Percentiles rank a stretch among this genome's conserved stretches.
Conservation (phyloP, 1,140 invertebrate species). For the Cotesia glomerata region DNA sequence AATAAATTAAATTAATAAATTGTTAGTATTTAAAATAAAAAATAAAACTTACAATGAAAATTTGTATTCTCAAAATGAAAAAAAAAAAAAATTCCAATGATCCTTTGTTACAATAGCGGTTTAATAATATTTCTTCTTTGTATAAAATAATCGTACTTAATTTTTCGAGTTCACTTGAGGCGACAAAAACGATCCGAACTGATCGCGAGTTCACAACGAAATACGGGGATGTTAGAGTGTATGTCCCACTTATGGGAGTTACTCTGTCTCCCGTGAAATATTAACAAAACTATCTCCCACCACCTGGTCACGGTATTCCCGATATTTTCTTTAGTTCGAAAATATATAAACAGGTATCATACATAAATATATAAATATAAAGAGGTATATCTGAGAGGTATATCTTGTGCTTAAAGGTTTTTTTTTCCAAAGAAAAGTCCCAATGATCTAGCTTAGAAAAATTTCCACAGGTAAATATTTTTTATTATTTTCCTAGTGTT, state of each 20-base stretch:
- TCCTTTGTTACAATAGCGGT: no score
- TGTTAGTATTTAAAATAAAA: no score
- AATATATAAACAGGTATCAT: neutral
- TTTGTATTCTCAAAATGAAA: no score
- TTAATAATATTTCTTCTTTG: no score
- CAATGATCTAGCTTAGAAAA: neutral
- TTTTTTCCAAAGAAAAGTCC: neutral
- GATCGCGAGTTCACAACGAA: slow-evolving; percentile 53
- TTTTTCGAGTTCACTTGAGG: neutral
- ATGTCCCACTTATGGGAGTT: slow-evolving; percentile 56
- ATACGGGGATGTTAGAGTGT: slow-evolving; percentile 55
- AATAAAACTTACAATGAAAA: no score
- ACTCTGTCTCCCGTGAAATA: slow-evolving; percentile 36
- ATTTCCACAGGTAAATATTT: no score
- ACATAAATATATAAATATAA: slow-evolving; percentile 5
- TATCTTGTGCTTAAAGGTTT: neutral
- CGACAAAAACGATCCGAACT: slow-evolving; percentile 41
- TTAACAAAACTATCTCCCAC: slow-evolving; percentile 38
- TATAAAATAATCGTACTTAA: neutral
- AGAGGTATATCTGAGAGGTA: no score
- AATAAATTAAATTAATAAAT: no score
- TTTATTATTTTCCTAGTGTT: no score
- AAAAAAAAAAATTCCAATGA: no score
- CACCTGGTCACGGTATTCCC: neutral
- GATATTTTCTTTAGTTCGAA: neutral